Percentiles rank a stretch among this genome's conserved stretches.
phyloP scores from a whole-genome alignment of 2,113 vertebrate genomes.

The Chaetodon auriga region DNA sequence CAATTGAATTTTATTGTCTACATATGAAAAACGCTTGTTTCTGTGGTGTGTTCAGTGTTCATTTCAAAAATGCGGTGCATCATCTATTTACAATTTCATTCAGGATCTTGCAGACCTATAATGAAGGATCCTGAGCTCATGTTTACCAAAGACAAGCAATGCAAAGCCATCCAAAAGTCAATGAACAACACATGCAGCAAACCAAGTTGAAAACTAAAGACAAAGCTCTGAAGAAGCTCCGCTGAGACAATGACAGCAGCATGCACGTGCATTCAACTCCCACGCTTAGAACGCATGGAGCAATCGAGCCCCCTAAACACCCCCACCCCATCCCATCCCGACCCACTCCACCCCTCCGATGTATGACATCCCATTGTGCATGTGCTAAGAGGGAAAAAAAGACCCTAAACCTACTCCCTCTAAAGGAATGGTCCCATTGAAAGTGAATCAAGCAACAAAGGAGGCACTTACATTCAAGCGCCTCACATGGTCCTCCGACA shows the following conservation, averaged over 20 bases:
- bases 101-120: background rate
- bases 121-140: background rate
- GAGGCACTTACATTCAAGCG: constrained; percentile 78
- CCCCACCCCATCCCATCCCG: constrained; percentile 21
- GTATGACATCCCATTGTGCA: constrained; percentile 63
- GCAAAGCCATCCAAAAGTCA: background rate
- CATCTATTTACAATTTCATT: background rate
- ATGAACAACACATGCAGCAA: background rate
- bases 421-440: constrained; percentile 50
- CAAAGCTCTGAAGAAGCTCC: constrained; percentile 16
- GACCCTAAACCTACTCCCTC: constrained; percentile 37
- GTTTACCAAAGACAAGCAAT: background rate
- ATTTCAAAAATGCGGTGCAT: background rate
- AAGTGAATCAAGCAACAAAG: constrained; percentile 78
- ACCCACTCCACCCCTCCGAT: constrained; percentile 54
- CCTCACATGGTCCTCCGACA: constrained; percentile 77
- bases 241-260: constrained; percentile 58
- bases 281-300: constrained; percentile 65
- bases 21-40: background rate
- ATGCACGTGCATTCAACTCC: constrained; percentile 58
- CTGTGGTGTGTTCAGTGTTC: background rate
- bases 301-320: constrained; percentile 44
- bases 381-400: constrained; percentile 31
- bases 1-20: background rate
- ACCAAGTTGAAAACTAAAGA: background rate